A percentile compares a stretch with the other conserved stretches of the same genome.
phyloP scores from a whole-genome alignment of 2,888 invertebrate genomes.

The Pinctada fucata region DNA sequence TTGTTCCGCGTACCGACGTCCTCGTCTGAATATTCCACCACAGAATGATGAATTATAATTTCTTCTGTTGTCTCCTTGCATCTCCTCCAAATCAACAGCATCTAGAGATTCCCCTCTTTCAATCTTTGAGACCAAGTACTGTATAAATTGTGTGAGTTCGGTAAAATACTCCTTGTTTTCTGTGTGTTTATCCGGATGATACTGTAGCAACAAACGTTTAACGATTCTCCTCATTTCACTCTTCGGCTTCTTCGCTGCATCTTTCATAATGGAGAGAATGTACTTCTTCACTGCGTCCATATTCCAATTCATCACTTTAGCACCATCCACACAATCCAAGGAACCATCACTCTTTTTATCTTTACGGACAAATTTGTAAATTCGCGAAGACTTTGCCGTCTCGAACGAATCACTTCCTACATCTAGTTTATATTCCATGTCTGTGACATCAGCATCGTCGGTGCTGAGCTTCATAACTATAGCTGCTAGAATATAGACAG shows the following conservation, averaged over 20 bases:
- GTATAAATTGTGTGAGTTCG: slow-evolving; percentile 50
- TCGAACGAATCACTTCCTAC: slow-evolving; percentile 4
- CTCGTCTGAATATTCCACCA: background rate
- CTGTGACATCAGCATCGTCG: background rate
- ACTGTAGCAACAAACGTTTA: slow-evolving; percentile 51
- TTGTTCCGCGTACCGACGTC: background rate
- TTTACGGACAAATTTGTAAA: slow-evolving; percentile 18
- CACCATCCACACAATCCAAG: background rate
- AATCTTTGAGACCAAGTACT: slow-evolving; percentile 41
- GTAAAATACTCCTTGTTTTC: slow-evolving; percentile 40
- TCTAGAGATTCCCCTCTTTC: slow-evolving; percentile 36
- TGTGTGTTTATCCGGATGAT: slow-evolving; percentile 61
- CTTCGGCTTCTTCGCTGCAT: background rate
- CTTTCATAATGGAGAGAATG: slow-evolving; percentile 12
- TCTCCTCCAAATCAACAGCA: background rate
- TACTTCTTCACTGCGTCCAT: background rate
- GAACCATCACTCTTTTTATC: background rate
- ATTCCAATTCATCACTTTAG: background rate
- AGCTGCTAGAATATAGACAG: slow-evolving; percentile 22
- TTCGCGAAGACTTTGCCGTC: background rate
- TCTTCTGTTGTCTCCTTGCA: background rate
- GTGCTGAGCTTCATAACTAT: background rate
- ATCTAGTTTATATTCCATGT: slow-evolving; percentile 10
- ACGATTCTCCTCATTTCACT: slow-evolving; percentile 29
- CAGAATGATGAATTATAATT: background rate